Conservation (phyloP, 2,888 invertebrate species). For the Glyphotaelius pellucidus region DNA sequence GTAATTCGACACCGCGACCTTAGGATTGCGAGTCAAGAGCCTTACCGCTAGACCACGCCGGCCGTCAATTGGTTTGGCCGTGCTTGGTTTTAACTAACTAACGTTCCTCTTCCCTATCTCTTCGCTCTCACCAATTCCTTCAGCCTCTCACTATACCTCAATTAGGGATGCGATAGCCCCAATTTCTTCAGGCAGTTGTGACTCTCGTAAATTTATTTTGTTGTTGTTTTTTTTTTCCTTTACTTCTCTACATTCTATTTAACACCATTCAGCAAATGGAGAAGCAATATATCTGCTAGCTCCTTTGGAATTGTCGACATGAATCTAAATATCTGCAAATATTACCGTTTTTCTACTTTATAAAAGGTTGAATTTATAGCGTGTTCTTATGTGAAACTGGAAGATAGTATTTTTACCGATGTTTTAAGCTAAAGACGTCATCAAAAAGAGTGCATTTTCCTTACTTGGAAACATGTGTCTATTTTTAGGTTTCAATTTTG, state of each 20-base stretch:
- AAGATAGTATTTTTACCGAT: neutral
- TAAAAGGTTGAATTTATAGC: neutral
- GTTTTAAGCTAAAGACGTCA: neutral
- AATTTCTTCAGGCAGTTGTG: too few relatives aligned
- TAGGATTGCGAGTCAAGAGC: too few relatives aligned
- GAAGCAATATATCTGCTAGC: neutral
- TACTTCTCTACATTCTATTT: neutral
- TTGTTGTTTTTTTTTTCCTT: too few relatives aligned
- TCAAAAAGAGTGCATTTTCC: neutral
- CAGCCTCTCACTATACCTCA: too few relatives aligned
- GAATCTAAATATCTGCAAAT: neutral
- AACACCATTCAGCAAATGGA: neutral
- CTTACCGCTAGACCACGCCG: too few relatives aligned
- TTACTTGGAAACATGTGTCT: neutral
- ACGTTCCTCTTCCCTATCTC: too few relatives aligned
- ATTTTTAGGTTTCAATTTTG: neutral
- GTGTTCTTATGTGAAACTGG: neutral
- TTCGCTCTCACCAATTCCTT: too few relatives aligned
- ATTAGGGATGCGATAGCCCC: too few relatives aligned
- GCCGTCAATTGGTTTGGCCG: too few relatives aligned
- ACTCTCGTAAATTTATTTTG: too few relatives aligned
- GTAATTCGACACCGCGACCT: too few relatives aligned
- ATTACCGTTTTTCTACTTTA: neutral
- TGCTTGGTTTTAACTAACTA: too few relatives aligned
- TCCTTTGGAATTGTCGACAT: neutral